Evolutionary conservation across 2,797 vertebrate genomes (phyloP).

Genomic region (Helostoma temminkii): DNA sequence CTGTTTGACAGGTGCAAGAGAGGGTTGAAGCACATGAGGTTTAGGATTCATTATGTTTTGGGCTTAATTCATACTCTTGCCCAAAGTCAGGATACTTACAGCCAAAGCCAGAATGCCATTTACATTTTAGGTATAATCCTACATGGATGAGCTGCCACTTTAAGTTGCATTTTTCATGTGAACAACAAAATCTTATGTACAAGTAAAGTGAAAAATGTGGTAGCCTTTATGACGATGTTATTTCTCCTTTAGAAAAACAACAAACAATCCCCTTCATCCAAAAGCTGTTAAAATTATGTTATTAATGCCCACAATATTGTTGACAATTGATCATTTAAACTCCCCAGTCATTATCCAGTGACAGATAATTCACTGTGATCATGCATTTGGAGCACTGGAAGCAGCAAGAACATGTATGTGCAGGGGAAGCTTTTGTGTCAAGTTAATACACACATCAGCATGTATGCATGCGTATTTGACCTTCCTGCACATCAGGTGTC

Average conservation of each 20-base stretch:
- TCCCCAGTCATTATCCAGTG: constrained; percentile 5
- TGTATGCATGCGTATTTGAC: constrained; percentile 53
- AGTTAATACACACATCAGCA: constrained; percentile 31
- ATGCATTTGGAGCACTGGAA: constrained; percentile 1
- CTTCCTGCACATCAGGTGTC: constrained; percentile 58
- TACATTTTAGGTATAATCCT: too few species aligned
- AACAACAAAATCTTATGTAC: neutral
- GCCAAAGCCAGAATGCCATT: too few species aligned
- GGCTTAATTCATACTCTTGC: neutral
- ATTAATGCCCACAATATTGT: neutral
- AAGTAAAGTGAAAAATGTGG: neutral
- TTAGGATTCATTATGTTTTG: neutral
- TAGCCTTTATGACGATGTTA: too few species aligned
- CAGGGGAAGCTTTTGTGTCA: constrained; percentile 16
- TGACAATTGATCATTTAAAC: neutral
- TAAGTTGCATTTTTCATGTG: neutral
- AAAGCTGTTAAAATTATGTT: neutral
- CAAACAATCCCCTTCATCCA: neutral
- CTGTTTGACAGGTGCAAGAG: neutral
- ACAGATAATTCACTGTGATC: neutral
- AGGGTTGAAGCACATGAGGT: constrained; percentile 14
- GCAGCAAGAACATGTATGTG: constrained; percentile 7
- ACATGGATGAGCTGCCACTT: too few species aligned
- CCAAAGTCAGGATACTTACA: neutral
- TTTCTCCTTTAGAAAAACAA: too few species aligned